Percentiles rank a stretch among this genome's conserved stretches.
Evolutionary conservation across 1,140 invertebrate genomes (phyloP).

Genomic region (Cydia strobilella): DNA sequence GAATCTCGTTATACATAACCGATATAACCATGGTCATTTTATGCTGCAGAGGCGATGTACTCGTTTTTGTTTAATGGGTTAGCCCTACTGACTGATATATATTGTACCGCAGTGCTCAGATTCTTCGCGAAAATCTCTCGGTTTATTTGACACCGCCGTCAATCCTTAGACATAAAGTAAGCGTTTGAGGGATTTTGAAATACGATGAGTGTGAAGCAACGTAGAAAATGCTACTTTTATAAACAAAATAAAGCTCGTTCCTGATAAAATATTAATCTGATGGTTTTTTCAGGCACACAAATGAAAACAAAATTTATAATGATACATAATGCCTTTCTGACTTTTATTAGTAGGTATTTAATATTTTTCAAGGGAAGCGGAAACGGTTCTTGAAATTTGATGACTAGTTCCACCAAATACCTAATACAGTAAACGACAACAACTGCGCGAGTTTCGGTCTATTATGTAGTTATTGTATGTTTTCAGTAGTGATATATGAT

Average conservation of each 20-base stretch:
- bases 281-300: not conserved
- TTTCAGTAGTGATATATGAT: too few species aligned
- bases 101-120: slow-evolving; percentile 15
- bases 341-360: too few species aligned
- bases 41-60: not conserved
- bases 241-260: not conserved
- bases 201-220: slow-evolving; percentile 7
- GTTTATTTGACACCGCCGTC: slow-evolving; percentile 30
- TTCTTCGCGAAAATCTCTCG: slow-evolving; percentile 28
- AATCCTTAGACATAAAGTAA: slow-evolving; percentile 29
- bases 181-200: slow-evolving; percentile 30
- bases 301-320: not conserved
- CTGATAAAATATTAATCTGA: slow-evolving; percentile 1
- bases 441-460: too few species aligned
- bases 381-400: too few species aligned
- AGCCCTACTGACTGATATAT: not conserved
- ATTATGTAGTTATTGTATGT: too few species aligned
- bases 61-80: not conserved
- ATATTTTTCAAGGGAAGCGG: not conserved
- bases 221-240: slow-evolving; percentile 2
- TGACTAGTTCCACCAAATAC: too few species aligned
- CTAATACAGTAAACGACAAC: too few species aligned
- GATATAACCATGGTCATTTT: too few species aligned
- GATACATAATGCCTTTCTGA: too few species aligned
- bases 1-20: too few species aligned